These are phyloP conservation scores for Erythrolamprus reginae DNA, from an alignment of 2,113 vertebrate species.

Conservation along the genomic window DNA sequence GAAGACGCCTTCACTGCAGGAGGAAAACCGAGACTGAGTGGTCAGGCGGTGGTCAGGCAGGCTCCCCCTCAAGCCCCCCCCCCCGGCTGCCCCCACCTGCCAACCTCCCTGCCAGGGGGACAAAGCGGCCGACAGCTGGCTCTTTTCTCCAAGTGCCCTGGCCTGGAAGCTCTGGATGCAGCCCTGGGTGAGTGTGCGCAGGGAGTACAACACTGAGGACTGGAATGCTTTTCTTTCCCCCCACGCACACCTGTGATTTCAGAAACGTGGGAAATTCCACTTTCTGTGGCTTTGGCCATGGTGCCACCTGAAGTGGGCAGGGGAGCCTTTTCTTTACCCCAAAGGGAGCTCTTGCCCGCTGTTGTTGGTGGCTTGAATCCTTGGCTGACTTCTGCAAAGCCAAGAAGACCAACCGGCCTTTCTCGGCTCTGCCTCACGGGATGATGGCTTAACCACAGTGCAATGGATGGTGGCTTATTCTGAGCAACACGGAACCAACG, in stretches of 20 bases:
- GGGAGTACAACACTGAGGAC: neutral
- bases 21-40: neutral
- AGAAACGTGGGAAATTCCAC: neutral
- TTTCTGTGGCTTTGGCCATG: neutral
- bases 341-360: neutral
- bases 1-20: constrained; percentile 87
- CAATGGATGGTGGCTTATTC: neutral
- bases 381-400: neutral
- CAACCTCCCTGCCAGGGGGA: neutral
- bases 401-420: neutral
- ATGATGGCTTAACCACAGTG: neutral
- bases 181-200: too few relatives aligned
- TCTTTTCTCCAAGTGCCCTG: neutral
- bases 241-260: neutral
- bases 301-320: neutral
- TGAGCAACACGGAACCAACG: neutral
- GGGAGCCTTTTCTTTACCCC: neutral
- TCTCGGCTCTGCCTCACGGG: neutral
- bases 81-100: neutral
- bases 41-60: too few relatives aligned
- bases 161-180: neutral
- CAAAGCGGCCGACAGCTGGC: neutral
- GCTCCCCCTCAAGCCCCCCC: too few relatives aligned
- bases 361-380: neutral
- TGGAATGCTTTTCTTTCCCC: neutral